Evolutionary conservation across 2,797 vertebrate genomes (phyloP).

Genomic region (Epinephelus awoara): DNA sequence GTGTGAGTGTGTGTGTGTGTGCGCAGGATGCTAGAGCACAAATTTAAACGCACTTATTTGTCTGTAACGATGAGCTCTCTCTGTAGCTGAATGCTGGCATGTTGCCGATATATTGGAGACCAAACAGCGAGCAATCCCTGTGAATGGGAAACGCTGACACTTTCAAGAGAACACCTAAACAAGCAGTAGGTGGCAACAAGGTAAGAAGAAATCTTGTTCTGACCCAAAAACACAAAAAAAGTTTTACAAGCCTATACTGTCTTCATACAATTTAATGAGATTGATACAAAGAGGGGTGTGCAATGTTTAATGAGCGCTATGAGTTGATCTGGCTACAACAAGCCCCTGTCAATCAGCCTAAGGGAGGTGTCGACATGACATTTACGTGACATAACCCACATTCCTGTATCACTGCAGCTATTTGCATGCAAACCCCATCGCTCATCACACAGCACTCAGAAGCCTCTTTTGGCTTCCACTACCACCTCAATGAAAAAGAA

Average conservation of each 20-base stretch:
- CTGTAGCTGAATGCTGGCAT: constrained; percentile 20
- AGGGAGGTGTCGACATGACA: constrained; percentile 51
- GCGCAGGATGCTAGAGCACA: constrained; percentile 26
- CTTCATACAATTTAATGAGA: constrained; percentile 8
- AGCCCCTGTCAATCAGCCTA: constrained; percentile 50
- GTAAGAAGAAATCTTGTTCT: background rate
- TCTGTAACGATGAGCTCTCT: constrained; percentile 8
- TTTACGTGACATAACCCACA: constrained; percentile 61
- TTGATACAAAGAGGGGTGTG: background rate
- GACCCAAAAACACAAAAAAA: constrained; percentile 1
- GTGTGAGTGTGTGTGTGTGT: constrained; percentile 1
- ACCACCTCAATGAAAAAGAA: constrained; percentile 46
- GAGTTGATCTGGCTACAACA: constrained; percentile 46
- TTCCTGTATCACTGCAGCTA: constrained; percentile 56
- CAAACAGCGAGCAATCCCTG: constrained; percentile 5
- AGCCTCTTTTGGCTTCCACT: constrained; percentile 48
- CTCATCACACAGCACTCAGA: constrained; percentile 53
- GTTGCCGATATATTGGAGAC: constrained; percentile 15
- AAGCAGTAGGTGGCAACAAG: background rate
- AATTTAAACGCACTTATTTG: constrained; percentile 49
- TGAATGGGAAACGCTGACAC: constrained; percentile 15
- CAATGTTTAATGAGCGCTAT: background rate
- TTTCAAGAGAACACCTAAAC: constrained; percentile 10
- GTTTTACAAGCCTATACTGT: background rate
- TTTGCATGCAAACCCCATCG: constrained; percentile 64